Evolutionary conservation across 2,113 vertebrate species (phyloP), one percentile per base, ranked within the genome.

Genomic region (Syngnathoides biaculeatus): DNA sequence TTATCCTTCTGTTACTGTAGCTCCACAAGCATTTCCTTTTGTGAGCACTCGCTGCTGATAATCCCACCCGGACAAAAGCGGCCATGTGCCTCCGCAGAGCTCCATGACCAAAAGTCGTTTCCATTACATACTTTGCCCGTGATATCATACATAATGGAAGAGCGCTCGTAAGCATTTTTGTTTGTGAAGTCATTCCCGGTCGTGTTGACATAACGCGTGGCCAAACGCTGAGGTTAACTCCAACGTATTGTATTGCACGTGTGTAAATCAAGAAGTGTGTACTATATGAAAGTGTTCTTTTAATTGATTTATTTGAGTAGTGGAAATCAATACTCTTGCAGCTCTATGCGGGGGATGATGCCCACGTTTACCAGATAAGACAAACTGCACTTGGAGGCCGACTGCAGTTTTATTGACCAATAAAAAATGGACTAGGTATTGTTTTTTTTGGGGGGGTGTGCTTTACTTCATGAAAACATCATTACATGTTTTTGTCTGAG

Each of bases 1-100:
- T 91, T 92, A 92, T 92, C 92, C 92, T 89, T 90, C 93, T 94
- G 93, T 94, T 93, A 90, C 88, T 94, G 93, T 93, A 93, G 84
- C 89, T 87, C 83, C 86, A 84, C 84, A 90, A 93, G 95, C 93
- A 63, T 93, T 94, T 94, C 92, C 95, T 95, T 94, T 95, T 90
- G 94, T 95, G 89, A 87, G 85, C 84, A 80, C 90, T 90, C 90
- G 85, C 92, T 92, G 88, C 90, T 89, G 92, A 94, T 94, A 92
- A 93, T 95, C 92, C 91, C 87, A 86, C 92, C 88, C 92, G 92
- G 86, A 90, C 87, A 90, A 89, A 62, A 89, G 78, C 81, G 83
- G 77, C 85, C 84, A 84, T 89, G 88, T 87, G 89, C 85, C 82
- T 47, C 80, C 80, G 50, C 78, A 67, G 76, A 82, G 84, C 67